Evolutionary conservation across 2,113 vertebrate genomes (phyloP).

Genomic region (Marmota flaviventris): DNA sequence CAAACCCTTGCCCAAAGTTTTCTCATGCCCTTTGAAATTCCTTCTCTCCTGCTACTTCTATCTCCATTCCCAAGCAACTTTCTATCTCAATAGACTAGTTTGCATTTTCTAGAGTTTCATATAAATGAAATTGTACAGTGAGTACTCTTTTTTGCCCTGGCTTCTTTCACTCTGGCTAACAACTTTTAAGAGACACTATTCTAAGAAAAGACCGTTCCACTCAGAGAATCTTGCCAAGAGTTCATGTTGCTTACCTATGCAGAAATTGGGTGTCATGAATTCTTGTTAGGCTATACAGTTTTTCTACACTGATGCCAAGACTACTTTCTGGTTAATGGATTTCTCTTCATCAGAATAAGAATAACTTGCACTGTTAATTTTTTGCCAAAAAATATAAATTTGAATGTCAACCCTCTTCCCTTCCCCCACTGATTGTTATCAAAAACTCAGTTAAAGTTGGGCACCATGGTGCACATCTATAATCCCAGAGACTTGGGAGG

Average conservation of each 20-base stretch:
- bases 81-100: not conserved
- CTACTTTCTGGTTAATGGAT: not conserved
- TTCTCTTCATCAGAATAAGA: not conserved
- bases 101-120: constrained; percentile 15
- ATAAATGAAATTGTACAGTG: not conserved
- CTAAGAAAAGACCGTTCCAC: not conserved
- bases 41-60: not conserved
- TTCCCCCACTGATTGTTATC: not conserved
- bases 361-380: not conserved
- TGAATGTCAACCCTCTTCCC: not conserved
- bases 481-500: no score
- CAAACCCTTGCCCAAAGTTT: no score
- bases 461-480: no score
- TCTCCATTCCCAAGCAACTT: not conserved
- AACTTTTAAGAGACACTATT: not conserved
- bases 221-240: not conserved
- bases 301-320: not conserved
- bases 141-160: not conserved
- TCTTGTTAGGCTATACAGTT: not conserved
- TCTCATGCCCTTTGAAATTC: not conserved
- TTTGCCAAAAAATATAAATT: constrained; percentile 25
- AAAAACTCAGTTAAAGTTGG: not conserved
- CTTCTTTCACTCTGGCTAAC: not conserved
- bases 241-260: no score
- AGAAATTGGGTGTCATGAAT: not conserved